A percentile compares a stretch with the other conserved stretches of the same genome.
Evolutionary conservation across 2,888 invertebrate genomes (phyloP).

Genomic region (Cactoblastis cactorum): DNA sequence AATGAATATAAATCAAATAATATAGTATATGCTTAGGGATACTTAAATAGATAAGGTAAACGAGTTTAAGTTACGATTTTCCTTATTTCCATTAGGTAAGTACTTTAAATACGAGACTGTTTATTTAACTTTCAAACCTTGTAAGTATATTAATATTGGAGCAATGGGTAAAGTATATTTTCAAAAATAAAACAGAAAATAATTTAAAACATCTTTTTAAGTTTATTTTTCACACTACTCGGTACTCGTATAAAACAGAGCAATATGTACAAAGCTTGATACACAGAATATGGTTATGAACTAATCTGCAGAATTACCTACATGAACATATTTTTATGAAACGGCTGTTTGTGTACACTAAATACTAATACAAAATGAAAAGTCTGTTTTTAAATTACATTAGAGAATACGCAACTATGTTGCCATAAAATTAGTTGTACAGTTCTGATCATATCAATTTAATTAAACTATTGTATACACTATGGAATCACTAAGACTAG

Average conservation of each 20-base stretch:
- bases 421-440: slow-evolving; percentile 44
- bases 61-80: not conserved
- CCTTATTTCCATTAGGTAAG: not conserved
- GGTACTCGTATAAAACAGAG: slow-evolving; percentile 38
- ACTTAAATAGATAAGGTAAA: not conserved
- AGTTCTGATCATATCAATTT: slow-evolving; percentile 18
- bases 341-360: too few relatives aligned
- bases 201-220: slow-evolving; percentile 32
- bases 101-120: too few relatives aligned
- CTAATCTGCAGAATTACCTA: slow-evolving; percentile 29
- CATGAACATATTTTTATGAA: not conserved
- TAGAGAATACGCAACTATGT: slow-evolving; percentile 53
- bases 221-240: slow-evolving; percentile 40
- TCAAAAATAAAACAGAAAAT: slow-evolving; percentile 26
- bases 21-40: not conserved
- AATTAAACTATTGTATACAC: slow-evolving; percentile 19
- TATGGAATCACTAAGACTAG: slow-evolving; percentile 55
- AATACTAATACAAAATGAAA: not conserved
- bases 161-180: too few relatives aligned
- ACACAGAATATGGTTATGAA: slow-evolving; percentile 42
- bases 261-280: slow-evolving; percentile 58
- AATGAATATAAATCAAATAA: not conserved
- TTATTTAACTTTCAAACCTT: too few relatives aligned
- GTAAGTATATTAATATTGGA: too few relatives aligned
- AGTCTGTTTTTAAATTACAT: slow-evolving; percentile 25